Evolutionary conservation across 2,113 vertebrate genomes (phyloP).

Genomic region (Marcusenius ussheri): DNA sequence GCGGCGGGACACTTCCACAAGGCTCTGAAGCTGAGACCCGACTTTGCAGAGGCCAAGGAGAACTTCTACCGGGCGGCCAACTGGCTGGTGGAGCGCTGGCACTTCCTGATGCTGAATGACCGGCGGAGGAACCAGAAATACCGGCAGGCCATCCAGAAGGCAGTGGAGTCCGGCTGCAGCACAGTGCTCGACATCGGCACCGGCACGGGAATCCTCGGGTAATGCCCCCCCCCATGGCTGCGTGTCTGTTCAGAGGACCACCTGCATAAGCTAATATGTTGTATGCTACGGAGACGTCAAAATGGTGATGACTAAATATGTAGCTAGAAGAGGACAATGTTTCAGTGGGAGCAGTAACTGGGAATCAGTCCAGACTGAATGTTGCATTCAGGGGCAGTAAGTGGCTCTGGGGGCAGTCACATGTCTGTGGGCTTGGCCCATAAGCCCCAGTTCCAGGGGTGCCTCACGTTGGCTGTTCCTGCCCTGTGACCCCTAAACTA

Average conservation of each 20-base stretch:
- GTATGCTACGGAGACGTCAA: not conserved
- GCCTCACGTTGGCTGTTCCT: not conserved
- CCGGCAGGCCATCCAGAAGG: conserved; percentile 79
- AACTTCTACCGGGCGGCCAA: conserved; percentile 95
- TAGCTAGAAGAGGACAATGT: not conserved
- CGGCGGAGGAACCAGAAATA: conserved; percentile 79
- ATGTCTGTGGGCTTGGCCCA: not conserved
- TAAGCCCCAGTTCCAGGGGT: not conserved
- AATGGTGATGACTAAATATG: not conserved
- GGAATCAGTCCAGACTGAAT: not conserved
- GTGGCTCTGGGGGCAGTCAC: not conserved
- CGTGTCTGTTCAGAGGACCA: not conserved
- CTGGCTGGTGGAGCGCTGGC: conserved; percentile 98
- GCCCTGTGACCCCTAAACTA: not conserved
- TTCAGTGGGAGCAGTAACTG: not conserved
- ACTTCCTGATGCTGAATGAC: conserved; percentile 97
- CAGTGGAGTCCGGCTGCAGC: conserved; percentile 68
- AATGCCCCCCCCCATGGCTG: conserved; percentile 27
- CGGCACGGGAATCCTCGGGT: conserved; percentile 95
- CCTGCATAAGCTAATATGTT: not conserved
- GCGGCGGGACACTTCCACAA: conserved; percentile 92
- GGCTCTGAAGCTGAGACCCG: conserved; percentile 85
- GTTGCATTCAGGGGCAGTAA: not conserved
- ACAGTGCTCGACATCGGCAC: conserved; percentile 91
- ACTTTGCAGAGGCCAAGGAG: conserved; percentile 83